phyloP scores from a whole-genome alignment of 2,113 vertebrate genomes.

The human (Homo sapiens) region DNA sequence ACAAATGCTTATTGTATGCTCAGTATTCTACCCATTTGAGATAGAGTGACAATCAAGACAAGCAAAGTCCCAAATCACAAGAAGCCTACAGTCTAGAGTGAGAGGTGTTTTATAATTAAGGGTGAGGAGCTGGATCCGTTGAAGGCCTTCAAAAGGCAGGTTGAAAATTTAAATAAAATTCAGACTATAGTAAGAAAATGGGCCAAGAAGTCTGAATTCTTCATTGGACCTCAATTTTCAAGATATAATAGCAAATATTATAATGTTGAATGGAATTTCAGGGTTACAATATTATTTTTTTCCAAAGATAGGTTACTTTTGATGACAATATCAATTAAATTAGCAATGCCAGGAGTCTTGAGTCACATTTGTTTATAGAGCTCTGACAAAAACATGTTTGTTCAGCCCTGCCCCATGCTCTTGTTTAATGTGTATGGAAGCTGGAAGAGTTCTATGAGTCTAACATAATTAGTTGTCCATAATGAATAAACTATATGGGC shows the following conservation, averaged over 20 bases:
- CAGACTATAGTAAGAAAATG: neutral
- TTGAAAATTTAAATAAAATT: neutral
- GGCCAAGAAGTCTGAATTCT: neutral
- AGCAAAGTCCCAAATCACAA: neutral
- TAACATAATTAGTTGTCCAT: neutral
- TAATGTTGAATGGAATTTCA: neutral
- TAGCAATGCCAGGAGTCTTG: neutral
- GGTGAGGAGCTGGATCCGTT: neutral
- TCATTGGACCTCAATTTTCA: neutral
- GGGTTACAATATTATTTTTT: neutral
- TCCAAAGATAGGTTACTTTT: neutral
- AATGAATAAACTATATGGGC: neutral
- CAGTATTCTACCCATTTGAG: neutral
- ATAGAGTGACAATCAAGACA: neutral
- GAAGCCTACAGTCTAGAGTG: neutral
- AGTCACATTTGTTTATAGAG: neutral
- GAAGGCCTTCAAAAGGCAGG: neutral
- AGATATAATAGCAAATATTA: conserved; percentile 5
- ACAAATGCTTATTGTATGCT: neutral
- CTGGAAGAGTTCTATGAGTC: neutral
- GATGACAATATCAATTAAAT: neutral
- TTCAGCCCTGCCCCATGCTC: neutral
- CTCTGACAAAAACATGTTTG: neutral
- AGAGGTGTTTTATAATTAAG: neutral
- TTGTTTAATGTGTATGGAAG: neutral